Conservation (phyloP, 1,140 invertebrate species). For the Listronotus oregonensis region DNA sequence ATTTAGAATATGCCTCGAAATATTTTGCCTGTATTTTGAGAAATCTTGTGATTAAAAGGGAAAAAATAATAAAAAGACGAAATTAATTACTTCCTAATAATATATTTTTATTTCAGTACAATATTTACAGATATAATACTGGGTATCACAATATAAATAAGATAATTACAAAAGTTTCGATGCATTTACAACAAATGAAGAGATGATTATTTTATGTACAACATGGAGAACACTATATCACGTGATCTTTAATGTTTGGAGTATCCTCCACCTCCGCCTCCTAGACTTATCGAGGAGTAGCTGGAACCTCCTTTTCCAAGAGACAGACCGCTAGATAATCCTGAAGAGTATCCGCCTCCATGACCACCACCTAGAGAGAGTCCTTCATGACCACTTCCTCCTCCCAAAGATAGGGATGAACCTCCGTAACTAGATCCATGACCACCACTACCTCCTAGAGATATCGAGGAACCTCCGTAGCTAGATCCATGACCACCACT, state of each 20-base stretch:
- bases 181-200: conserved; percentile 10
- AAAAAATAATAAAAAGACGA: too few relatives aligned
- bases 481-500: neutral
- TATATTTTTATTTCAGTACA: conserved; percentile 5
- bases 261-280: conserved; percentile 24
- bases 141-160: conserved; percentile 10
- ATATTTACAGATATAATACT: conserved; percentile 18
- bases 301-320: conserved; percentile 27
- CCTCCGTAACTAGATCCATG: neutral
- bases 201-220: conserved; percentile 18
- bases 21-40: too few relatives aligned
- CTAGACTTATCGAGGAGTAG: conserved; percentile 20
- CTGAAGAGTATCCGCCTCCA: conserved; percentile 17
- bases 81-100: conserved; percentile 1
- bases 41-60: too few relatives aligned
- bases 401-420: conserved; percentile 2
- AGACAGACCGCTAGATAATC: conserved; percentile 3
- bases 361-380: neutral
- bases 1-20: too few relatives aligned
- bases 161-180: conserved; percentile 6
- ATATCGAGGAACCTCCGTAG: neutral
- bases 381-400: neutral
- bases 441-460: conserved; percentile 12
- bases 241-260: conserved; percentile 21
- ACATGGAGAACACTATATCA: neutral